Evolutionary conservation across 2,888 invertebrate species (phyloP).

Genomic region (Ormyrus rosae): DNA sequence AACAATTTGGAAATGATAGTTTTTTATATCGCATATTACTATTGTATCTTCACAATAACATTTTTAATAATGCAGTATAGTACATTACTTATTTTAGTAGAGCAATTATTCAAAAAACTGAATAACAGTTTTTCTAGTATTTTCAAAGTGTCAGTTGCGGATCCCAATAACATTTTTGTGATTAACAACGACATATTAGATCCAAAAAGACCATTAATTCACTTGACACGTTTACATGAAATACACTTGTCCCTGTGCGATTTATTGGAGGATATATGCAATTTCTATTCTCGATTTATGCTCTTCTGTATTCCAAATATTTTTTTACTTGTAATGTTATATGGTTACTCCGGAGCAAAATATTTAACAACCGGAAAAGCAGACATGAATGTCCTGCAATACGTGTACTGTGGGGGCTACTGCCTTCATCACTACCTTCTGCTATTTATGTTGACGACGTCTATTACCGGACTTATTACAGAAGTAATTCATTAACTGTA

Average conservation of each 20-base stretch:
- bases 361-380: background rate
- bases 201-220: background rate
- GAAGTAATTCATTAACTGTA: background rate
- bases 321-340: background rate
- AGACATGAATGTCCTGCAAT: background rate
- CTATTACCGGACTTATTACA: background rate
- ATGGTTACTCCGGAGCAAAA: background rate
- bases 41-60: background rate
- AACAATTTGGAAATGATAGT: background rate
- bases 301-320: background rate
- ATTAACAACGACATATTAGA: background rate
- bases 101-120: background rate
- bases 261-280: background rate
- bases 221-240: background rate
- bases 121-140: background rate
- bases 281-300: slow-evolving; percentile 8
- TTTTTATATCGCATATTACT: background rate
- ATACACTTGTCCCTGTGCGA: background rate
- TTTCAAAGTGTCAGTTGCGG: background rate
- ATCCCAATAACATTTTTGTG: background rate
- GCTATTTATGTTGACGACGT: background rate
- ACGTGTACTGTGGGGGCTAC: background rate
- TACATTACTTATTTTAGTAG: background rate
- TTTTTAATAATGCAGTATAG: background rate
- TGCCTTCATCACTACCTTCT: background rate